phyloP scores from a whole-genome alignment of 2,797 vertebrate genomes.

The Microctenopoma lineatum region DNA sequence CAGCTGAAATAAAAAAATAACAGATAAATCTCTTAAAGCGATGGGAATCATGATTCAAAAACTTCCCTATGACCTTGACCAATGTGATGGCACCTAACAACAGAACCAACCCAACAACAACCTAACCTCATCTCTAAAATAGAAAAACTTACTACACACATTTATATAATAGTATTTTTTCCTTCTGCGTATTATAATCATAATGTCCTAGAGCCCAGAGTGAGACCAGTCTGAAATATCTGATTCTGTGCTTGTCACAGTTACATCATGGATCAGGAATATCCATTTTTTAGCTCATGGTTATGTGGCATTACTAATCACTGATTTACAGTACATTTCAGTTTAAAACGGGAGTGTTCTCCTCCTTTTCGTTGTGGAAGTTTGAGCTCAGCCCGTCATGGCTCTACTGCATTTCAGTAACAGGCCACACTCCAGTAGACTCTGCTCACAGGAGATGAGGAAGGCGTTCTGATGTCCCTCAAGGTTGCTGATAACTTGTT shows the following conservation, averaged over 20 bases:
- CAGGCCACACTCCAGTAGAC: background rate
- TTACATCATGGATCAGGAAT: too few relatives aligned
- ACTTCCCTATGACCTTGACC: background rate
- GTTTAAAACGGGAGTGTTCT: background rate
- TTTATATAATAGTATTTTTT: too few relatives aligned
- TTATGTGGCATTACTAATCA: background rate
- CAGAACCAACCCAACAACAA: background rate
- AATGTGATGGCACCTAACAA: background rate
- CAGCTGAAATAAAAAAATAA: background rate
- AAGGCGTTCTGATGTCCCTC: background rate
- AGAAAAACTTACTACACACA: too few relatives aligned
- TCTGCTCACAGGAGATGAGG: background rate
- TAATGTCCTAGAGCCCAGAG: too few relatives aligned
- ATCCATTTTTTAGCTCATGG: too few relatives aligned
- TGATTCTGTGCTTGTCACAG: too few relatives aligned
- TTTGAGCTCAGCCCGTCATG: background rate
- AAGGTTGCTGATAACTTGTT: conserved; percentile 16
- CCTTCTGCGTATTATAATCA: too few relatives aligned
- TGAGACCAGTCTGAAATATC: too few relatives aligned
- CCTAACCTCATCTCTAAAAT: too few relatives aligned
- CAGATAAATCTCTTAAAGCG: background rate
- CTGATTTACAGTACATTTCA: background rate
- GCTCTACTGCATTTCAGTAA: conserved; percentile 1
- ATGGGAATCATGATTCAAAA: background rate
- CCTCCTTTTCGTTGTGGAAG: background rate